A percentile compares a stretch with the other conserved stretches of the same genome.
phyloP scores from a whole-genome alignment of 2,113 vertebrate species.

The Nettapus auritus region DNA sequence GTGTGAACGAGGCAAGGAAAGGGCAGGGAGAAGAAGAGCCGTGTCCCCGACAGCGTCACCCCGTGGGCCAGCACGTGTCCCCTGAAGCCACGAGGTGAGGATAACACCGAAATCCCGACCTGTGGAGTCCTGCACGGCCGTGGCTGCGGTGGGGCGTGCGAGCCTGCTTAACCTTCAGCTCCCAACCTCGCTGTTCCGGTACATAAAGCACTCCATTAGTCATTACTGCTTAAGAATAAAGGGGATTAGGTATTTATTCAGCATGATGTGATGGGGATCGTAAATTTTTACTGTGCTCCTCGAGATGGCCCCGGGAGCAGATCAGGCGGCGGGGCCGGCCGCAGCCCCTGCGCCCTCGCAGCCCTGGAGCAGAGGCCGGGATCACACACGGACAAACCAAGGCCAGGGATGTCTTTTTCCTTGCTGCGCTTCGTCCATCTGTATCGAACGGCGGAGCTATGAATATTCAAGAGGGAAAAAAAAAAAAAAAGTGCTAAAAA shows the following conservation, averaged over 20 bases:
- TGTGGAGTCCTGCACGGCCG: background rate
- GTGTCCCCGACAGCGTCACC: no score
- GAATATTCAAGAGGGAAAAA: conserved; percentile 58
- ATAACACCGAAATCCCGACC: background rate
- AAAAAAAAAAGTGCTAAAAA: conserved; percentile 26
- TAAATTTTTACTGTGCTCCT: background rate
- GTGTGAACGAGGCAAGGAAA: no score
- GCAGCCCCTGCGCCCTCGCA: background rate
- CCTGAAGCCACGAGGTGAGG: no score
- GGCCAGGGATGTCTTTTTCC: background rate
- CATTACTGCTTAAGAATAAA: background rate
- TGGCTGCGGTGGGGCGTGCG: background rate
- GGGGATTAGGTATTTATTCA: background rate
- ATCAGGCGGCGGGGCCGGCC: background rate
- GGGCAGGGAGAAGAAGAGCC: no score
- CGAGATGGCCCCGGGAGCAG: background rate
- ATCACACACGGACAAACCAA: rapidly evolving
- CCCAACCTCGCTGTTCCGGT: background rate
- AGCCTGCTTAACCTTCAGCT: background rate
- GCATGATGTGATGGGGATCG: background rate
- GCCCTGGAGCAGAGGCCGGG: background rate
- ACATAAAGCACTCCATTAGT: background rate
- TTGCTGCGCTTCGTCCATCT: background rate
- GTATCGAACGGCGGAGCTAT: background rate
- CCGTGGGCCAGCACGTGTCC: no score